Evolutionary conservation across 2,888 invertebrate genomes (phyloP).

Genomic region (Gymnosoma rotundatum): DNA sequence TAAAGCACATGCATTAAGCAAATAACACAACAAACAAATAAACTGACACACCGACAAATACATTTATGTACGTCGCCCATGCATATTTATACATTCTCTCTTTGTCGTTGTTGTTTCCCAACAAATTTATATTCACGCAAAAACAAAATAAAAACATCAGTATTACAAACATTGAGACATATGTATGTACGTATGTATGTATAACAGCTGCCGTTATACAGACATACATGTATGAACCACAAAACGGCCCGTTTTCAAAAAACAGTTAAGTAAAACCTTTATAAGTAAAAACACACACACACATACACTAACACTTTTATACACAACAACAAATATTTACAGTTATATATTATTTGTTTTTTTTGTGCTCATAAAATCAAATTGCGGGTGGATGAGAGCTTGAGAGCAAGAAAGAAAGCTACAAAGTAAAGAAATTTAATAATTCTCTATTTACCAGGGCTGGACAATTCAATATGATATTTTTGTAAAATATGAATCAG

Average conservation of each 20-base stretch:
- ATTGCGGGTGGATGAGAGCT: background rate
- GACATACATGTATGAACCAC: background rate
- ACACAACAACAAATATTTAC: conserved; percentile 63
- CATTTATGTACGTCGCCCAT: background rate
- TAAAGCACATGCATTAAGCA: conserved; percentile 45
- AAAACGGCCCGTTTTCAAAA: conserved; percentile 1
- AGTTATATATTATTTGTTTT: conserved; percentile 32
- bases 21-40: conserved; percentile 59
- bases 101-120: background rate
- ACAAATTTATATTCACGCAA: conserved; percentile 18
- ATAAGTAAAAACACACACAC: conserved; percentile 7
- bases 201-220: background rate
- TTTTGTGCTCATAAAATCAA: background rate
- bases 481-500: background rate
- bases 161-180: background rate
- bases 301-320: conserved; percentile 54
- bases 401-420: background rate
- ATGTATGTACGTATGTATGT: background rate
- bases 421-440: conserved; percentile 23
- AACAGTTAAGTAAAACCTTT: conserved; percentile 23
- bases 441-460: background rate
- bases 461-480: background rate
- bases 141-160: conserved; percentile 9
- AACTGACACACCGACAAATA: conserved; percentile 6
- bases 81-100: background rate